Evolutionary conservation across 2,888 invertebrate genomes (phyloP).

Genomic region (Acanthosepion pharaonis): DNA sequence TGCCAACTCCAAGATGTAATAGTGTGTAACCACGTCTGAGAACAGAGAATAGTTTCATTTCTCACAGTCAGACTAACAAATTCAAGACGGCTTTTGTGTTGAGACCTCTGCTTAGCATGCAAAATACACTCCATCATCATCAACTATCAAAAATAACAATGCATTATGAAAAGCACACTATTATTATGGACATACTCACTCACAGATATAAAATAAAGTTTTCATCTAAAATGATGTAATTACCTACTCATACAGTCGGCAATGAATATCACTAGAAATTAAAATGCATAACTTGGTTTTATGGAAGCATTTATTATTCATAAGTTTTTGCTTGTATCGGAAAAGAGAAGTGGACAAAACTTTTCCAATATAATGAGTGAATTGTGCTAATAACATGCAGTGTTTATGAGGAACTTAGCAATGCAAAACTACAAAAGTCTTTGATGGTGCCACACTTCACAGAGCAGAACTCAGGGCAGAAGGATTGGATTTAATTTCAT

Average conservation of each 20-base stretch:
- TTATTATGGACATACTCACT: background rate
- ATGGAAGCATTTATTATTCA: constrained; percentile 33
- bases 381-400: constrained; percentile 6
- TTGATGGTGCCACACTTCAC: constrained; percentile 13
- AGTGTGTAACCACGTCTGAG: background rate
- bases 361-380: background rate
- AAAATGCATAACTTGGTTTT: constrained; percentile 33
- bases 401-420: constrained; percentile 14
- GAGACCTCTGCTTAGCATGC: background rate
- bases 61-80: background rate
- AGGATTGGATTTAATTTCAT: constrained; percentile 8
- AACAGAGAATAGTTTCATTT: constrained; percentile 17
- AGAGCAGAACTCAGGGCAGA: background rate
- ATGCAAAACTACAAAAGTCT: constrained; percentile 33
- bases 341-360: background rate
- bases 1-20: background rate
- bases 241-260: background rate
- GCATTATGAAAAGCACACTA: background rate
- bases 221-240: background rate
- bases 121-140: background rate
- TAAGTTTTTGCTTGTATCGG: background rate
- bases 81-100: background rate
- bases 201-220: background rate
- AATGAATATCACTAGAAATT: background rate
- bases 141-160: constrained; percentile 16